Evolutionary conservation across 2,113 vertebrate genomes (phyloP).

Genomic region (Elachura formosa): DNA sequence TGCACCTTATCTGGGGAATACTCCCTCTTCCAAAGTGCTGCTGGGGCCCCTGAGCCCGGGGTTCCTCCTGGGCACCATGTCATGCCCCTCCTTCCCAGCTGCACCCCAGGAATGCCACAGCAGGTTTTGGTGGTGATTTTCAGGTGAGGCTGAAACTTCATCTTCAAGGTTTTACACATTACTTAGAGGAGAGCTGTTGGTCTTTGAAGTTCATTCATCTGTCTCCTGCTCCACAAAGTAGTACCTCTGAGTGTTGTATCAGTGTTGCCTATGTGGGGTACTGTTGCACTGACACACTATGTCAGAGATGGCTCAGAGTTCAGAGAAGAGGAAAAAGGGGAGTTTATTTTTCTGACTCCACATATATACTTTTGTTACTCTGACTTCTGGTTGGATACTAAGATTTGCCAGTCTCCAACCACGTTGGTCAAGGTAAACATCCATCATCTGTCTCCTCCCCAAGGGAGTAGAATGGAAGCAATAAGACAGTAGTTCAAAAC

Average conservation of each 20-base stretch:
- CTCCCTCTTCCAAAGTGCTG: neutral
- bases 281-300: too few relatives aligned
- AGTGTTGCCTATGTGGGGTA: neutral
- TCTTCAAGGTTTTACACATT: neutral
- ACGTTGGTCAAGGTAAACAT: too few relatives aligned
- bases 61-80: fast-evolving
- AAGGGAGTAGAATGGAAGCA: too few relatives aligned
- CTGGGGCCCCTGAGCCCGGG: neutral
- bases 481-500: too few relatives aligned
- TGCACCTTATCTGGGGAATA: fast-evolving
- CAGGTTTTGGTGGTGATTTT: neutral
- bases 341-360: too few relatives aligned
- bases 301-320: too few relatives aligned
- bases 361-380: too few relatives aligned
- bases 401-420: too few relatives aligned
- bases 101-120: fast-evolving
- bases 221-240: neutral
- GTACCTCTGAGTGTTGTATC: neutral
- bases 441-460: too few relatives aligned
- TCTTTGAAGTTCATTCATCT: neutral
- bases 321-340: too few relatives aligned
- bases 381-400: too few relatives aligned
- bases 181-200: neutral
- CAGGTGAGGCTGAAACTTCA: neutral
- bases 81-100: neutral